phyloP scores from a whole-genome alignment of 2,888 invertebrate species.

The Cylloceria caligata region DNA sequence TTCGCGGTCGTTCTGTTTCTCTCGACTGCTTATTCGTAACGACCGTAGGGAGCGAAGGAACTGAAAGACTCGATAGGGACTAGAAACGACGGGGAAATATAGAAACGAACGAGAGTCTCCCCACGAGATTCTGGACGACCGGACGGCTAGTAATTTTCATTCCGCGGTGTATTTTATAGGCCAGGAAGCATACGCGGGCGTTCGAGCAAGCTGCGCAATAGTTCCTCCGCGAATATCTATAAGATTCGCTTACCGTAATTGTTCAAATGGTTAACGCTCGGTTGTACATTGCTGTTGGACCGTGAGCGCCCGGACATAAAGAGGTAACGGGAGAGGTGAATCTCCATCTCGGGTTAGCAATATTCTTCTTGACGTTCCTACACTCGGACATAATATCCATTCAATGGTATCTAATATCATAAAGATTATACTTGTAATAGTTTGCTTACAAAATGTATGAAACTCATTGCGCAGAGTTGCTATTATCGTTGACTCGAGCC shows the following conservation, averaged over 20 bases:
- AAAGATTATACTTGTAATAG: slow-evolving; percentile 29
- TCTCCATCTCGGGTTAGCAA: slow-evolving; percentile 47
- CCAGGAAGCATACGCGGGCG: slow-evolving; percentile 57
- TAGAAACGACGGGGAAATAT: slow-evolving; percentile 11
- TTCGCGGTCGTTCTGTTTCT: slow-evolving; percentile 28
- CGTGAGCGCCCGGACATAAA: slow-evolving; percentile 50
- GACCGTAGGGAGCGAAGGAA: background rate
- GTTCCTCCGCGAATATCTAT: slow-evolving; percentile 39
- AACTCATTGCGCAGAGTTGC: background rate
- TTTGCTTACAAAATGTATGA: slow-evolving; percentile 8
- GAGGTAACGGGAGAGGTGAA: slow-evolving; percentile 59
- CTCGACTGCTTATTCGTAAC: slow-evolving; percentile 5
- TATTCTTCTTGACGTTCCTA: slow-evolving; percentile 42
- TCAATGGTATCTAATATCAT: slow-evolving; percentile 35
- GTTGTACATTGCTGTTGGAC: background rate
- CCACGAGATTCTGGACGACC: slow-evolving; percentile 29
- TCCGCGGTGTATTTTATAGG: slow-evolving; percentile 66
- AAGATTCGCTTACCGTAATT: slow-evolving; percentile 63
- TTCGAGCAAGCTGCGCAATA: slow-evolving; percentile 32
- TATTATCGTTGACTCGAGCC: background rate
- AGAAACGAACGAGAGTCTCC: slow-evolving; percentile 33
- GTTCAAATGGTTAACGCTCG: slow-evolving; percentile 48
- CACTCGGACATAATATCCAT: slow-evolving; percentile 32
- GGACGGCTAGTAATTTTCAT: slow-evolving; percentile 64
- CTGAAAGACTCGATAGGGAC: background rate